Evolutionary conservation across 1,140 invertebrate genomes (phyloP).

Genomic region (Psix sp.): DNA sequence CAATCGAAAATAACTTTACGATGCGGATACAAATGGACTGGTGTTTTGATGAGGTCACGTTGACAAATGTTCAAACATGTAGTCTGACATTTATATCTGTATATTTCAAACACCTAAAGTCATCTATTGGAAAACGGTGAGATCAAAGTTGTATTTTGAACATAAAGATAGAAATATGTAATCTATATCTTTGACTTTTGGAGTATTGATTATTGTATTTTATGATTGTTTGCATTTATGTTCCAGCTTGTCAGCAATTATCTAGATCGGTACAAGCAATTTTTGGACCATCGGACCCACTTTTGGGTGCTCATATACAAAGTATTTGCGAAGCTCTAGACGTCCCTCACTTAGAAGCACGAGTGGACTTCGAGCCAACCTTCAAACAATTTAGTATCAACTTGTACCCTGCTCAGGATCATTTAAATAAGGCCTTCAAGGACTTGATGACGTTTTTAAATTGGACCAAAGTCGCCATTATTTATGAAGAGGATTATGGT

Average conservation of each 20-base stretch:
- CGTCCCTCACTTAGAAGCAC: constrained; percentile 91
- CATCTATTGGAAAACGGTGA: no score
- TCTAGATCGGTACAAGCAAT: constrained; percentile 91
- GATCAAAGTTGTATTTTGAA: no score
- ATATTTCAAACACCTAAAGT: no score
- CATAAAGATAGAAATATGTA: no score
- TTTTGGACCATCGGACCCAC: constrained; percentile 90
- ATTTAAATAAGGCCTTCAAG: constrained; percentile 89
- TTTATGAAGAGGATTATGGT: constrained; percentile 94
- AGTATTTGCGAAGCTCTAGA: constrained; percentile 92
- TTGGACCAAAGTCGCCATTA: constrained; percentile 94
- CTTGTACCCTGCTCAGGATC: constrained; percentile 89
- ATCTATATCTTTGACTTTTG: no score
- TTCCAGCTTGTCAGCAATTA: constrained; percentile 90
- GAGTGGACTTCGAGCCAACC: constrained; percentile 83
- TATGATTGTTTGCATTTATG: constrained; percentile 23
- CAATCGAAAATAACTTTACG: no score
- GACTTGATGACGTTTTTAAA: constrained; percentile 93
- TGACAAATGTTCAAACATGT: no score
- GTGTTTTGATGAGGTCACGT: no score
- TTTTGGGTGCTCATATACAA: constrained; percentile 89
- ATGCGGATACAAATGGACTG: no score
- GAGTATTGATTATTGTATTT: background rate
- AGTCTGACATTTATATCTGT: no score
- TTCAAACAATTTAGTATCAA: constrained; percentile 91